A percentile compares a stretch with the other conserved stretches of the same genome.
Conservation (phyloP, 2,113 vertebrate genomes). For the Phocoena sinus region DNA sequence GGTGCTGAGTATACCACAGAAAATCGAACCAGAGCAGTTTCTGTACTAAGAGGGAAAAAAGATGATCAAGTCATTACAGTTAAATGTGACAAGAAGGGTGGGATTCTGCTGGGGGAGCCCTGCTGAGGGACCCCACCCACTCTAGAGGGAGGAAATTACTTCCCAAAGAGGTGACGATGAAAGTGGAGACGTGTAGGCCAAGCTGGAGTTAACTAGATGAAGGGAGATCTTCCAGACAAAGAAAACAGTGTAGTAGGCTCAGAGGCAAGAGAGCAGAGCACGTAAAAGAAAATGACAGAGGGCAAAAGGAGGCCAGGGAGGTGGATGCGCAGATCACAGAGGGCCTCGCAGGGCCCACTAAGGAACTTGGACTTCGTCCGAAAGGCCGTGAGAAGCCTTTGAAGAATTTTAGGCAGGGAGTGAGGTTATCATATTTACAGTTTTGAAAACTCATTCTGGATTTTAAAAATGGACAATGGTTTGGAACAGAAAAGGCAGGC, state of each 20-base stretch:
- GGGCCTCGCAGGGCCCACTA: neutral
- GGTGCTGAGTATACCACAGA: neutral
- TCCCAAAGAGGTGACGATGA: accelerated
- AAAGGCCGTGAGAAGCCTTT: neutral
- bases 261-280: neutral
- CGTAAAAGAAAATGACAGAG: neutral
- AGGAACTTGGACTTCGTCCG: neutral
- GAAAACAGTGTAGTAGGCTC: neutral
- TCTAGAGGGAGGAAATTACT: neutral
- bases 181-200: no score
- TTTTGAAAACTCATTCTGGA: neutral
- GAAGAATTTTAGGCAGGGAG: neutral
- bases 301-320: neutral
- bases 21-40: neutral
- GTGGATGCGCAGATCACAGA: neutral
- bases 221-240: neutral
- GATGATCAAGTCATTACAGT: neutral
- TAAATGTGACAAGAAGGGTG: neutral
- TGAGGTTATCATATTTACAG: neutral
- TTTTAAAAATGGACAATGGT: neutral
- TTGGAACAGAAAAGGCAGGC: neutral
- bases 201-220: no score
- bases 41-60: neutral
- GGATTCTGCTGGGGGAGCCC: neutral
- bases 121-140: neutral